Percentiles rank a stretch among this genome's conserved stretches.
Conservation (phyloP, 2,113 vertebrate genomes). For the Semnornis frantzii region DNA sequence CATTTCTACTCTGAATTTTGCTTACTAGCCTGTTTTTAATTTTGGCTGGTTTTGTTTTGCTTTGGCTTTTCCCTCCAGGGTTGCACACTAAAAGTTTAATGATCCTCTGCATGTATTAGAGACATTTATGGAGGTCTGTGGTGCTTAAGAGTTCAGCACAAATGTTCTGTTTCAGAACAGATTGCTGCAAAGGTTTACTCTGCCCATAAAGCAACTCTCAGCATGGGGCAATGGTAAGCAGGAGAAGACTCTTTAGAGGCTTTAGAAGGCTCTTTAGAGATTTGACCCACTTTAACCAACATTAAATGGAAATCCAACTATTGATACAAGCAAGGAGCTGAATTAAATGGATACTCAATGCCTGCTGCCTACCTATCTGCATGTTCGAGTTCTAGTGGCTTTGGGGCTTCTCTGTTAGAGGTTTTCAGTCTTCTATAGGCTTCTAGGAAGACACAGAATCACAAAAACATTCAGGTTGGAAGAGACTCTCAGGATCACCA, state of each 20-base stretch:
- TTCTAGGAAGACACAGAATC: not conserved
- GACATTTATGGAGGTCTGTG: not conserved
- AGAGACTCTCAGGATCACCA: too few relatives aligned
- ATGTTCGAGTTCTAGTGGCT: not conserved
- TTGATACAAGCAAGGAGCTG: not conserved
- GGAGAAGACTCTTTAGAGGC: not conserved
- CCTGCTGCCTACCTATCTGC: not conserved
- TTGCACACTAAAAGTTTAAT: slow-evolving; percentile 29
- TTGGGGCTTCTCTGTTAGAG: not conserved
- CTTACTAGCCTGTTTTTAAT: not conserved
- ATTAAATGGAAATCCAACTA: not conserved
- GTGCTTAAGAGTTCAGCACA: not conserved
- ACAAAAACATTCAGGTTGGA: too few relatives aligned
- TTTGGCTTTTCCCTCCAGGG: not conserved
- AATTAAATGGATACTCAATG: not conserved
- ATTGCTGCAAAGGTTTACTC: not conserved
- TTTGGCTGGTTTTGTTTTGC: not conserved
- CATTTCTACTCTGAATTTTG: not conserved
- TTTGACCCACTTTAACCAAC: not conserved
- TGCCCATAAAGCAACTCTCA: not conserved
- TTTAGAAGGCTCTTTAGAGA: not conserved
- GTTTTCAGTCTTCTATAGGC: not conserved
- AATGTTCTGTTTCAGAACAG: not conserved
- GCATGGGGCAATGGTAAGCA: not conserved
- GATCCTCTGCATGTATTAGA: slow-evolving; percentile 9